Evolutionary conservation across 2,888 invertebrate genomes (phyloP).

Genomic region (Trachelus troglodyta): DNA sequence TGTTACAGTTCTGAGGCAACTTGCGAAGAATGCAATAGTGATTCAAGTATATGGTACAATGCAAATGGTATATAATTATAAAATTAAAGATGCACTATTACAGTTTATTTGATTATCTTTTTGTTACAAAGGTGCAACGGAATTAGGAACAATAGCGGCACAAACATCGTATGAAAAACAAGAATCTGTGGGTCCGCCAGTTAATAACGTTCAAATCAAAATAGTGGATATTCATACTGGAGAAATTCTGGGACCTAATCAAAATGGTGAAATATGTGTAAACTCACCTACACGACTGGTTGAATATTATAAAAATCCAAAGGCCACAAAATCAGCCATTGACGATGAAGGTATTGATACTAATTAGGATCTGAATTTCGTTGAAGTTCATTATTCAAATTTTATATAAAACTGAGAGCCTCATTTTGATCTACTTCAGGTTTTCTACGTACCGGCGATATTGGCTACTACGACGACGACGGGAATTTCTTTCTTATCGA

Average conservation of each 20-base stretch:
- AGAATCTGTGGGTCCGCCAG: slow-evolving; percentile 44
- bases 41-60: too few relatives aligned
- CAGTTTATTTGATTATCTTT: too few relatives aligned
- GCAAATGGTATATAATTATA: too few relatives aligned
- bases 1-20: too few relatives aligned
- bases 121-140: slow-evolving; percentile 33
- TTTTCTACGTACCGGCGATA: slow-evolving; percentile 60
- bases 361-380: background rate
- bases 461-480: slow-evolving; percentile 50
- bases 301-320: slow-evolving; percentile 69
- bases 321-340: slow-evolving; percentile 68
- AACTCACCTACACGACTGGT: slow-evolving; percentile 61
- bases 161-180: slow-evolving; percentile 27
- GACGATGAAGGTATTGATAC: slow-evolving; percentile 64
- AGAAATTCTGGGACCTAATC: slow-evolving; percentile 40
- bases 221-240: slow-evolving; percentile 38
- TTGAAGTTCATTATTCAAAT: background rate
- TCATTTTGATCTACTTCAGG: slow-evolving; percentile 31
- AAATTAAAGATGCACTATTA: too few relatives aligned
- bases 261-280: slow-evolving; percentile 39
- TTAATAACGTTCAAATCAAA: slow-evolving; percentile 40
- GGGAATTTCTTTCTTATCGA: slow-evolving; percentile 53
- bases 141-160: slow-evolving; percentile 31
- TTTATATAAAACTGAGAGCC: background rate
- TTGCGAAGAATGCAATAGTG: too few relatives aligned